Percentiles rank a stretch among this genome's conserved stretches.
Conservation (phyloP, 2,113 vertebrate species). For the Apaloderma vittatum region DNA sequence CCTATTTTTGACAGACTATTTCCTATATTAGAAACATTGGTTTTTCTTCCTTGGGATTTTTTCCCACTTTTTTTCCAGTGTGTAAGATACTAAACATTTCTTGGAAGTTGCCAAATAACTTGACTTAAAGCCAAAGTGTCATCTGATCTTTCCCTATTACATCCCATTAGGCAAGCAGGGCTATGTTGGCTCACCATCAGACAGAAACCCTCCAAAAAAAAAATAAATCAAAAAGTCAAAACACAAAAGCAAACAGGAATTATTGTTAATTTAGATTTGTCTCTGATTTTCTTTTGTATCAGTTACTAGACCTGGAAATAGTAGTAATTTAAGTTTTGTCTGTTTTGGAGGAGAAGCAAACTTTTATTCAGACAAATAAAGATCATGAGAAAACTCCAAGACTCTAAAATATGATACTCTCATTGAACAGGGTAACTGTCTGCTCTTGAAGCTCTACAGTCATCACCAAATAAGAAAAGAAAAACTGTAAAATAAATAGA, state of each 20-base stretch:
- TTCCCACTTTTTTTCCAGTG: neutral
- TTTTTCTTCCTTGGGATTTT: neutral
- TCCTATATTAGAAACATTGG: neutral
- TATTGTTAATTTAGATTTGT: neutral
- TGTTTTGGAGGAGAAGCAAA: neutral
- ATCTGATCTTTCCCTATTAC: neutral
- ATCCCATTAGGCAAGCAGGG: neutral
- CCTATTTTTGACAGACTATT: slow-evolving; percentile 37
- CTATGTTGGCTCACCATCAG: neutral
- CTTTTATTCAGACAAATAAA: neutral
- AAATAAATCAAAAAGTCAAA: neutral
- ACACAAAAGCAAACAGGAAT: neutral
- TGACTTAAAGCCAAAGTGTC: neutral
- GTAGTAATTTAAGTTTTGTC: neutral
- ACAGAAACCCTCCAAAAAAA: neutral
- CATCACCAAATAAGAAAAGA: neutral
- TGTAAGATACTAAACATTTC: neutral
- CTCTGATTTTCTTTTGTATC: neutral
- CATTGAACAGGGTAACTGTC: neutral
- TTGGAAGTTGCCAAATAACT: slow-evolving; percentile 6
- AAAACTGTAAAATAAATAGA: neutral
- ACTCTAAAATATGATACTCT: neutral
- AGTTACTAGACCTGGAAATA: neutral
- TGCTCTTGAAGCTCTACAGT: neutral
- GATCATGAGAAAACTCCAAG: neutral